A percentile compares a stretch with the other conserved stretches of the same genome.
Evolutionary conservation across 2,797 vertebrate genomes (phyloP).

Genomic region (Cynodonichthys magdalenae): DNA sequence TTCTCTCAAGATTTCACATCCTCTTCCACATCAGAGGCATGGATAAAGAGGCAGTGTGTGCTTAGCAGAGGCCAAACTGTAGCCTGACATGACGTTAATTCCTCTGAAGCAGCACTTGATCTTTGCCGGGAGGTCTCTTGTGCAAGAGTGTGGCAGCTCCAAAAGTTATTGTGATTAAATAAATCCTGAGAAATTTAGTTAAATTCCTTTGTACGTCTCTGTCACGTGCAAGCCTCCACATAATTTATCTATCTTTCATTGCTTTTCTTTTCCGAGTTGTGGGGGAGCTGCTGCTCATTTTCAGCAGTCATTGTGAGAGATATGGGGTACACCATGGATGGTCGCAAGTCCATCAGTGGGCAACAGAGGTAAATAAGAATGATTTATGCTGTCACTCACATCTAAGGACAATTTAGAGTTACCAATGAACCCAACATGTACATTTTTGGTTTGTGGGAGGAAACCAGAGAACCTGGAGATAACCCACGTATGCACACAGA

Average conservation of each 20-base stretch:
- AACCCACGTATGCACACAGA: too few species aligned
- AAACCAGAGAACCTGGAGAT: too few species aligned
- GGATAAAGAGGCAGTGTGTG: constrained; percentile 76
- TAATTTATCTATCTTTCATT: background rate
- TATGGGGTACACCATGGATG: too few species aligned
- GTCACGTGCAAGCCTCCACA: constrained; percentile 46
- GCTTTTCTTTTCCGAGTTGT: too few species aligned
- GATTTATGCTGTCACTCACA: too few species aligned
- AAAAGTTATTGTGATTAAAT: constrained; percentile 50
- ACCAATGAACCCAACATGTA: too few species aligned
- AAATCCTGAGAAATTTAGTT: constrained; percentile 51
- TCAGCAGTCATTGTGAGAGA: too few species aligned
- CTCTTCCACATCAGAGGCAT: constrained; percentile 70
- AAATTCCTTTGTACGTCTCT: constrained; percentile 52
- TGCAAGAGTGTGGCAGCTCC: constrained; percentile 44
- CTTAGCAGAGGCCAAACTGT: constrained; percentile 36
- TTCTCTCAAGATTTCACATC: constrained; percentile 81
- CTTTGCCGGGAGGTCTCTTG: constrained; percentile 49
- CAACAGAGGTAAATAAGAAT: too few species aligned
- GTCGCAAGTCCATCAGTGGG: too few species aligned
- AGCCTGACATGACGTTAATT: constrained; percentile 70
- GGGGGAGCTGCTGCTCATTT: too few species aligned
- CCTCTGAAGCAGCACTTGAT: constrained; percentile 68
- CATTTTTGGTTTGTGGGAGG: too few species aligned
- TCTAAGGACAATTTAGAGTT: too few species aligned